phyloP scores from a whole-genome alignment of 2,888 invertebrate species.

The Rhagonycha lutea region DNA sequence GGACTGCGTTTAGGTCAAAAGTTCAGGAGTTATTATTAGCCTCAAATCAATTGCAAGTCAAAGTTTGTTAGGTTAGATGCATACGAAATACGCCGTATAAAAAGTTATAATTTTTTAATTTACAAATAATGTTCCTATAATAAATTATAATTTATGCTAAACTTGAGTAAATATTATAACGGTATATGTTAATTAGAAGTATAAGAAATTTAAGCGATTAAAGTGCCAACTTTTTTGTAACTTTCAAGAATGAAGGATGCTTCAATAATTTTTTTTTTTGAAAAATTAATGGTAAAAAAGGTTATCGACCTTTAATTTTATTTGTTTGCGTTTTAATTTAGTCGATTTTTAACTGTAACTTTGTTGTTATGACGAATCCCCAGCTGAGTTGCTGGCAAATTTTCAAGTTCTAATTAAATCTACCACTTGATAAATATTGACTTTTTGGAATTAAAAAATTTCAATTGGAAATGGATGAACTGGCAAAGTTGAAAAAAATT shows the following conservation, averaged over 20 bases:
- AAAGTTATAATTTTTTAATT: not conserved
- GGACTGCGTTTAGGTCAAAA: not conserved
- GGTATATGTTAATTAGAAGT: not conserved
- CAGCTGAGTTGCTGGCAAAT: constrained; percentile 10
- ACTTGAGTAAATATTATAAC: not conserved
- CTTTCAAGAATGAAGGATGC: not conserved
- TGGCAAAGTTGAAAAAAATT: not conserved
- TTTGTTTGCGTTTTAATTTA: constrained; percentile 9
- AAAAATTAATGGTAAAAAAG: not conserved
- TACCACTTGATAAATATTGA: constrained; percentile 6
- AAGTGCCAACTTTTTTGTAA: not conserved
- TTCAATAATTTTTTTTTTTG: not conserved
- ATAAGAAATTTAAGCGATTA: not conserved
- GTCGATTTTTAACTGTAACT: constrained; percentile 4
- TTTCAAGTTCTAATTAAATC: constrained; percentile 10
- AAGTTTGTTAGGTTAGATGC: not conserved
- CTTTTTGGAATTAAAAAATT: not conserved
- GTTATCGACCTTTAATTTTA: not conserved
- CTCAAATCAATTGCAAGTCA: not conserved
- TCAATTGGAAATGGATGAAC: not conserved
- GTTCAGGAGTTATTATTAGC: not conserved
- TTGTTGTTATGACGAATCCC: constrained; percentile 10
- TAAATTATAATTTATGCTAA: not conserved
- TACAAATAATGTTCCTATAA: not conserved
- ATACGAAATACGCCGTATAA: not conserved